Conservation (phyloP, 2,113 vertebrate species). For the Tragelaphus buxtoni region DNA sequence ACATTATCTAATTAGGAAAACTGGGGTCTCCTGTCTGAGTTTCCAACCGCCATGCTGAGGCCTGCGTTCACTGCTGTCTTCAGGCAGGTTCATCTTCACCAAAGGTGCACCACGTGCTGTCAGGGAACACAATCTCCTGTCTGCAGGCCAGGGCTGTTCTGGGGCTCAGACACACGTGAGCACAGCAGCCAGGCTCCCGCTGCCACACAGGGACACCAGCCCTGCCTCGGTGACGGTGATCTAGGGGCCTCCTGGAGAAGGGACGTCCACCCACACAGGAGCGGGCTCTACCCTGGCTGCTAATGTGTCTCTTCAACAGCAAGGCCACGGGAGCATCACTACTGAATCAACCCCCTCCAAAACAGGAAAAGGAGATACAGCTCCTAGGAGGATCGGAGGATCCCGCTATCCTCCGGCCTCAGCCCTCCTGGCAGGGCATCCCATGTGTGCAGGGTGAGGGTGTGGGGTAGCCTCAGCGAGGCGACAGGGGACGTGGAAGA, state of each 20-base stretch:
- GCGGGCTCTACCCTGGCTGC: neutral
- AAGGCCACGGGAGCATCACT: neutral
- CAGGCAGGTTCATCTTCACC: accelerated
- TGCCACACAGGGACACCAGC: accelerated
- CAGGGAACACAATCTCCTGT: no score
- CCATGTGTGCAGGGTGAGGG: conserved; percentile 78
- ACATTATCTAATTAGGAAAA: accelerated
- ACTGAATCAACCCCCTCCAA: neutral
- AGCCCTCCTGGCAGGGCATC: conserved; percentile 53
- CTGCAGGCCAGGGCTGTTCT: no score
- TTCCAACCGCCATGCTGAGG: accelerated
- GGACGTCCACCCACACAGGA: accelerated
- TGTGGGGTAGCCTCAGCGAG: conserved; percentile 80
- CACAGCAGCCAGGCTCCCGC: neutral
- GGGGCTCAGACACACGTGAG: accelerated
- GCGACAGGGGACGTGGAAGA: conserved; percentile 21
- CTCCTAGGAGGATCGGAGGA: neutral
- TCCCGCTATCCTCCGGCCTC: neutral
- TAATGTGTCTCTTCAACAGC: neutral
- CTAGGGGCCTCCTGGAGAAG: neutral
- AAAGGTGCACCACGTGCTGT: accelerated
- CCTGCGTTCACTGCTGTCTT: neutral
- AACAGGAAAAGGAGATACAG: neutral
- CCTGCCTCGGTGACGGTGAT: neutral
- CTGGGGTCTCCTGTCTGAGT: neutral